A percentile compares a stretch with the other conserved stretches of the same genome.
phyloP scores from a whole-genome alignment of 2,113 vertebrate species.

The Haliaeetus leucogaster region DNA sequence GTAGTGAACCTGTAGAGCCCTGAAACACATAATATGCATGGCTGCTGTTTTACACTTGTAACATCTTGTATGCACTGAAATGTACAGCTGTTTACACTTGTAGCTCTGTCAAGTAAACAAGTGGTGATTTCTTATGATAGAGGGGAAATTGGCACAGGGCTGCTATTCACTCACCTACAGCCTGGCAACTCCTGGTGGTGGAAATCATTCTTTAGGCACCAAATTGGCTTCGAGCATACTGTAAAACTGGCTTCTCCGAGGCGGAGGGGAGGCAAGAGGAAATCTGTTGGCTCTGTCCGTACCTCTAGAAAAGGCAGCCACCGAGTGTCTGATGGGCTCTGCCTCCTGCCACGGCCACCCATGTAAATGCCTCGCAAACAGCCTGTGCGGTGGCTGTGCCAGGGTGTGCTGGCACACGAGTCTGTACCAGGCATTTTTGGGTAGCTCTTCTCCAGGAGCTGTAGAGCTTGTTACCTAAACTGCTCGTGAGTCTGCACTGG shows the following conservation, averaged over 20 bases:
- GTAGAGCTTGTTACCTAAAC: not conserved
- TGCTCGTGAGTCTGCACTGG: not conserved
- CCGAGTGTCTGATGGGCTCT: not conserved
- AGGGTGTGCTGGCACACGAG: not conserved
- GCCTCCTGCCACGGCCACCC: not conserved
- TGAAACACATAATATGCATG: slow-evolving; percentile 22
- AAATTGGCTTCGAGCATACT: not conserved
- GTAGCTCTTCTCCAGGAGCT: not conserved
- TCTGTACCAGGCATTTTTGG: not conserved
- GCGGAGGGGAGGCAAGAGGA: not conserved
- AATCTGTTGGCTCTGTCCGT: not conserved
- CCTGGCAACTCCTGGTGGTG: slow-evolving; percentile 32
- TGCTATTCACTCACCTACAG: slow-evolving; percentile 18
- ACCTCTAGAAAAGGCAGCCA: not conserved
- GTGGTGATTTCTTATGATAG: slow-evolving; percentile 45
- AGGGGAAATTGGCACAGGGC: slow-evolving; percentile 14
- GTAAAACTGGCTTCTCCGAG: not conserved
- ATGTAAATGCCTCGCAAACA: not conserved
- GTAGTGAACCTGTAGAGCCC: slow-evolving; percentile 34
- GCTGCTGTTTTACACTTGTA: slow-evolving; percentile 55
- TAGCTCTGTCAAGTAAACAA: slow-evolving; percentile 65
- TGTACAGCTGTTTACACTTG: slow-evolving; percentile 62
- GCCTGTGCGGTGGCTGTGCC: not conserved
- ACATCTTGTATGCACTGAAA: slow-evolving; percentile 56
- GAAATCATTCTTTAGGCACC: slow-evolving; percentile 40